Conservation (phyloP, 2,113 vertebrate species). For the Orientallactaga bullata region DNA sequence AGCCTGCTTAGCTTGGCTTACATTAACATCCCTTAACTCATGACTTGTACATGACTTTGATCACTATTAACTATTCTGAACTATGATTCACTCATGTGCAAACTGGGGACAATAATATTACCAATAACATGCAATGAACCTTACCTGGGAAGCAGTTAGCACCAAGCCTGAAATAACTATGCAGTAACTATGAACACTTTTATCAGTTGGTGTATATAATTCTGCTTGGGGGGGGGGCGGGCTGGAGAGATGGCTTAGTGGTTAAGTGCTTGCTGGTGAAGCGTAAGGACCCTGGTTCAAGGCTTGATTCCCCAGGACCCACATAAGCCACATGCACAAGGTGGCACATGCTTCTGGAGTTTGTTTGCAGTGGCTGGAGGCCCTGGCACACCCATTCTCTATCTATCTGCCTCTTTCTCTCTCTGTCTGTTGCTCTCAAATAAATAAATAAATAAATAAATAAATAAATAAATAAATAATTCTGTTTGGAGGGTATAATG, state of each 20-base stretch:
- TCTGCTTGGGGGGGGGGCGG: not conserved
- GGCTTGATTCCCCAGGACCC: no score
- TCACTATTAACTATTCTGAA: not conserved
- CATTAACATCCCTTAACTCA: not conserved
- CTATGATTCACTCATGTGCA: constrained; percentile 40
- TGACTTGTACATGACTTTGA: not conserved
- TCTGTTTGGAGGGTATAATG: not conserved
- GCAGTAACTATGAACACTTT: not conserved
- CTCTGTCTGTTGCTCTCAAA: no score
- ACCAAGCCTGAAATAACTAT: constrained; percentile 1
- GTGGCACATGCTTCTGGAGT: no score
- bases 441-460: no score
- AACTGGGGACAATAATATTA: not conserved
- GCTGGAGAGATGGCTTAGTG: no score
- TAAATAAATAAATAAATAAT: no score
- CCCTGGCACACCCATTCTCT: no score
- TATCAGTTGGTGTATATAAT: constrained; percentile 6
- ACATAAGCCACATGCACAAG: no score
- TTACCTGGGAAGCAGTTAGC: not conserved
- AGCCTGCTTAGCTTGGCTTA: not conserved
- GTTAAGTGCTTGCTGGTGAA: no score
- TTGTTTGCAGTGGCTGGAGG: no score
- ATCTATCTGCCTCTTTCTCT: no score
- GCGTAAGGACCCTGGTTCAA: no score
- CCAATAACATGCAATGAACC: not conserved